Evolutionary conservation across 2,888 invertebrate genomes (phyloP).

Genomic region (Clepsis dumicolana): DNA sequence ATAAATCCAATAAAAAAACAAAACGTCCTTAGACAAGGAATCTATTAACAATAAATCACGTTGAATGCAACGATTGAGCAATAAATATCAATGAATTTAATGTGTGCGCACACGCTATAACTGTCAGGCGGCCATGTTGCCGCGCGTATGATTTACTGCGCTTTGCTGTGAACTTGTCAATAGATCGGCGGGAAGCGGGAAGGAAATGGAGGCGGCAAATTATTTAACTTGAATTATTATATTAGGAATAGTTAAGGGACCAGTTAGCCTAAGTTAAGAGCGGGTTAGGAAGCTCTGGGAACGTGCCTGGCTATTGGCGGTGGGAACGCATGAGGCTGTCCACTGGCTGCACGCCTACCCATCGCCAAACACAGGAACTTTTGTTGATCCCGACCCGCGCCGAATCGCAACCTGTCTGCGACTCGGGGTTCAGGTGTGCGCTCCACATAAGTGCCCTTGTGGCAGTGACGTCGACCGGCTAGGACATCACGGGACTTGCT

Average conservation of each 20-base stretch:
- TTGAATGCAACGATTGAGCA: slow-evolving; percentile 78
- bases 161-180: slow-evolving; percentile 75
- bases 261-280: too few relatives aligned
- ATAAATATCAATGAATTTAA: slow-evolving; percentile 86
- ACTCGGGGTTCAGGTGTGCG: too few relatives aligned
- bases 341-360: too few relatives aligned
- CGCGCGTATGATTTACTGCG: slow-evolving; percentile 81
- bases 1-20: slow-evolving; percentile 68
- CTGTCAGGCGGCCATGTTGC: slow-evolving; percentile 82
- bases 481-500: too few relatives aligned
- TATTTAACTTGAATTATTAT: background rate
- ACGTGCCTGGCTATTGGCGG: too few relatives aligned
- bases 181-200: slow-evolving; percentile 61
- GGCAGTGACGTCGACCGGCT: too few relatives aligned
- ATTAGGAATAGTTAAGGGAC: background rate
- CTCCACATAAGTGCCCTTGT: too few relatives aligned
- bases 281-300: too few relatives aligned
- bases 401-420: too few relatives aligned
- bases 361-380: too few relatives aligned
- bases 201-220: slow-evolving; percentile 43
- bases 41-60: slow-evolving; percentile 81
- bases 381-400: too few relatives aligned
- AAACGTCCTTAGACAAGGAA: slow-evolving; percentile 66
- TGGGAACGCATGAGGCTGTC: too few relatives aligned
- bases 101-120: slow-evolving; percentile 83